Conservation (phyloP, 2,797 vertebrate species). For the Neopelma chrysocephalum region DNA sequence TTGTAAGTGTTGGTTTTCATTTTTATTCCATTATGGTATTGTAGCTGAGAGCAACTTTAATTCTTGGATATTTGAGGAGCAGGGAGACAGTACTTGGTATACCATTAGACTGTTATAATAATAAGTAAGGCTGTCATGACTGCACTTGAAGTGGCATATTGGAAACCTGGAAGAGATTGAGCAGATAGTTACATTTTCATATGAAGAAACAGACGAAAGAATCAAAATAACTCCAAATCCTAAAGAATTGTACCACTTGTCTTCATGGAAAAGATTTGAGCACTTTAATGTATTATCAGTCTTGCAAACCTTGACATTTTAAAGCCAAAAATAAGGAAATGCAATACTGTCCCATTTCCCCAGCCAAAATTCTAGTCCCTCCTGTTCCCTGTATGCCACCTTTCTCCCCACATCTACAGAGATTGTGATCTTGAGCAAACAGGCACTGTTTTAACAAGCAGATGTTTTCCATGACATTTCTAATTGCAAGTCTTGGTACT, state of each 20-base stretch:
- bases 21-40: not conserved
- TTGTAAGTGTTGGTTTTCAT: not conserved
- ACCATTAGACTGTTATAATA: not conserved
- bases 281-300: not conserved
- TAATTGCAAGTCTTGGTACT: not conserved
- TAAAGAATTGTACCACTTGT: not conserved
- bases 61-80: not conserved
- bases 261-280: not conserved
- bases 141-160: not conserved
- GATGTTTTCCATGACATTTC: not conserved
- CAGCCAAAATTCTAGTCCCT: not conserved
- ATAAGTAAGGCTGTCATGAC: not conserved
- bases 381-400: not conserved
- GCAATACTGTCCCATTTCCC: not conserved
- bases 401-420: not conserved
- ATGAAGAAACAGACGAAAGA: not conserved
- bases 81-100: not conserved
- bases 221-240: fast-evolving
- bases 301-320: not conserved
- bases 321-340: not conserved
- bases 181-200: not conserved
- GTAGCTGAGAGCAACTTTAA: not conserved
- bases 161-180: not conserved
- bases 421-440: not conserved
- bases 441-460: not conserved